Evolutionary conservation across 2,113 vertebrate genomes (phyloP), one percentile per base, ranked within the genome.

Genomic region (Phyllostomus hastatus): DNA sequence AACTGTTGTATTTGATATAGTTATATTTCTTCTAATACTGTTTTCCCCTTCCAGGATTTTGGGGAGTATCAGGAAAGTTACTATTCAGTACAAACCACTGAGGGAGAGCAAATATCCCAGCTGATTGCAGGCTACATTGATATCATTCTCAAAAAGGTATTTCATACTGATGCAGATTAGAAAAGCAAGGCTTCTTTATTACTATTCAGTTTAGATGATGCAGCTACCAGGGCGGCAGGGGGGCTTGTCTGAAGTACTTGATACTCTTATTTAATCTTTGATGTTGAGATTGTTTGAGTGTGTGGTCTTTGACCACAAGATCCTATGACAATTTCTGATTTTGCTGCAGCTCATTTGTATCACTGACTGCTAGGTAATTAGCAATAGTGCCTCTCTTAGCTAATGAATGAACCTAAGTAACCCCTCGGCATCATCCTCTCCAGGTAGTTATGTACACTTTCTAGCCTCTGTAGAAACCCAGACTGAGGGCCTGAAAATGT

Each of bases 41-140:
- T 28, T 22, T 54, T 95, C 66, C 15, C 78, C 33, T 24, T 59
- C 11, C 75, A 99, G 99, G 99, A 99, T 98, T 99, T 99, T 97
- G 99, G 99, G 24, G 99, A 99, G 97, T 99, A 99, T 98, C 99
- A 99, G 97, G 99, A 99, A 97, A 99, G 99, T 97, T 99, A 99
- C 98, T 99, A 99, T 95, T 99, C 99, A 0, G 99, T 99, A 38
- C 99, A 99, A 97, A 99, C 99, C 35, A 99, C 99, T 12, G 99
- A 99, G 97, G 99, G 99, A 57, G 99, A 99, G 79, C 99, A 99
- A 97, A 99, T 99, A 98, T 99, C 99, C 19, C 99, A 99, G 80
- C 99, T 99, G 81, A 99, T 99, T 95, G 99, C 99, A 61, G 99
- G 99, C 91, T 99, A 99, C 96, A 99, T 99, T 83, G 99, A 99